Percentiles rank a stretch among this genome's conserved stretches.
Conservation (phyloP, 2,888 invertebrate species). For the Liopterus haemorrhoidalis region DNA sequence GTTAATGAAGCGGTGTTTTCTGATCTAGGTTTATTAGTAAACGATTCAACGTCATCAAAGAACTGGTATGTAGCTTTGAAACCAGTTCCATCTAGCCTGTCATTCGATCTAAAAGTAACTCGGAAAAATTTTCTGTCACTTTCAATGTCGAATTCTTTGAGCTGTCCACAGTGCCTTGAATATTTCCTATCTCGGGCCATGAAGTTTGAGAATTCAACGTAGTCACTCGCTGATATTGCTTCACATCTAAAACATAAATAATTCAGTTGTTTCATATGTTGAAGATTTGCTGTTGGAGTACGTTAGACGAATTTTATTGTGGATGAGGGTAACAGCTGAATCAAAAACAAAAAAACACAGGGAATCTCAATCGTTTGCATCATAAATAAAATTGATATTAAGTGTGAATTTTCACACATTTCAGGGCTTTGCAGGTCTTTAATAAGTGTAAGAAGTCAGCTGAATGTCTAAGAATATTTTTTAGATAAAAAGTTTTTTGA, state of each 20-base stretch:
- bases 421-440: no score
- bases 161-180: slow-evolving; percentile 80
- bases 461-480: no score
- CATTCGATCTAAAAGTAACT: slow-evolving; percentile 90
- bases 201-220: slow-evolving; percentile 93
- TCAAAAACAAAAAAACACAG: no score
- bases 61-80: slow-evolving; percentile 91
- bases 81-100: slow-evolving; percentile 87
- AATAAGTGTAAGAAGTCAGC: no score
- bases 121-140: slow-evolving; percentile 91
- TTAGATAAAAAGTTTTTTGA: no score
- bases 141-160: slow-evolving; percentile 71
- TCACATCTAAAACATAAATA: slow-evolving; percentile 91
- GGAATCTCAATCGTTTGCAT: no score
- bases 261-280: no score
- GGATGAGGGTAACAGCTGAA: no score
- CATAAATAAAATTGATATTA: no score
- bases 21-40: slow-evolving; percentile 45
- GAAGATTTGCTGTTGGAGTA: no score
- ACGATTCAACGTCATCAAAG: slow-evolving; percentile 60
- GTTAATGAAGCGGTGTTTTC: slow-evolving; percentile 28
- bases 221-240: slow-evolving; percentile 86
- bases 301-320: no score
- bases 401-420: no score
- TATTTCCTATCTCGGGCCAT: slow-evolving; percentile 85